phyloP scores from a whole-genome alignment of 2,797 vertebrate species.

The Parauchenoglanis ngamensis region DNA sequence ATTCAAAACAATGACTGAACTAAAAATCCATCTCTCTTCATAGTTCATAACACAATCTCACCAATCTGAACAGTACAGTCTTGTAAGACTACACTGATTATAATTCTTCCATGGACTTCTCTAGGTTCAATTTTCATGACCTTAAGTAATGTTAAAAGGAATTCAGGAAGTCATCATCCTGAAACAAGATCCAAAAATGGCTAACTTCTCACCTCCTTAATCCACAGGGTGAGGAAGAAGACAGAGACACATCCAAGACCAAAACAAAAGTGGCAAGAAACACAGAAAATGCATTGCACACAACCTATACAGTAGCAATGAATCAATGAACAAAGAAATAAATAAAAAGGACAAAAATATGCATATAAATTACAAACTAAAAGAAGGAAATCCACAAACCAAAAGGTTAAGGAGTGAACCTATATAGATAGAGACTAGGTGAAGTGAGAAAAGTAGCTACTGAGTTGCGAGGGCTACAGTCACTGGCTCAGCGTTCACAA shows the following conservation, averaged over 20 bases:
- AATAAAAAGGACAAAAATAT: constrained; percentile 56
- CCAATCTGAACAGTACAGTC: background rate
- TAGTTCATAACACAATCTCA: background rate
- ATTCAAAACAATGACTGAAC: background rate
- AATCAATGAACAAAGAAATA: constrained; percentile 69
- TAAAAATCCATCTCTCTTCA: constrained; percentile 32
- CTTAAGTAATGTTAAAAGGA: constrained; percentile 5
- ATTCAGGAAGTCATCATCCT: constrained; percentile 38
- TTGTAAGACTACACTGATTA: background rate
- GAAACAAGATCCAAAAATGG: constrained; percentile 40
- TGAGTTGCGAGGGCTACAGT: constrained; percentile 59
- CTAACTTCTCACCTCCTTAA: constrained; percentile 47
- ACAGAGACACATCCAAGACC: constrained; percentile 55
- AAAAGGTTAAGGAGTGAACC: constrained; percentile 63
- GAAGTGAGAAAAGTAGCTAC: constrained; percentile 27
- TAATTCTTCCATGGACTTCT: background rate
- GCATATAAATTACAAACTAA: constrained; percentile 52
- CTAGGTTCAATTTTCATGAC: constrained; percentile 15
- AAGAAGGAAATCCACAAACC: constrained; percentile 53
- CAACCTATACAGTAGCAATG: constrained; percentile 80
- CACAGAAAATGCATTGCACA: constrained; percentile 74
- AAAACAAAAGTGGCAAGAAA: constrained; percentile 50
- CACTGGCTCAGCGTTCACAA: constrained; percentile 83
- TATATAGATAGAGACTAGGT: constrained; percentile 30
- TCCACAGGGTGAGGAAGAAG: constrained; percentile 40